These are phyloP conservation scores for Agrotis ipsilon DNA, from an alignment of 2,888 invertebrate genomes.

Conservation along the genomic window DNA sequence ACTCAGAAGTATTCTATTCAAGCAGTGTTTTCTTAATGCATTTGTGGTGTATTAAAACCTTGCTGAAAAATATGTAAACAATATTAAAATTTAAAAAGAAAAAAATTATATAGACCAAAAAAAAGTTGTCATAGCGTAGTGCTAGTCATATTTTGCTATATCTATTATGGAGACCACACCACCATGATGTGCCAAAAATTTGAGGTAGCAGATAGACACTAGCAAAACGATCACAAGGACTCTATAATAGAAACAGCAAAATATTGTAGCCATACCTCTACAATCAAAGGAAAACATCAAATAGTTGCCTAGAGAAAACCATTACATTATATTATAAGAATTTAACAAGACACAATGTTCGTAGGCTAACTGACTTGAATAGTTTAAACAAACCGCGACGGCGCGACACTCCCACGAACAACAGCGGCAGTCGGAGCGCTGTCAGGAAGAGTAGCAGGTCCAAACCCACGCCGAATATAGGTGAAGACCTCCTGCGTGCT, in stretches of 20 bases:
- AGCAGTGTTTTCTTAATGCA: background rate
- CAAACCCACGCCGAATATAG: constrained; percentile 69
- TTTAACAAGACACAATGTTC: constrained; percentile 42
- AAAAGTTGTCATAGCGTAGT: background rate
- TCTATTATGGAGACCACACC: too few relatives aligned
- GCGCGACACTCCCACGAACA: constrained; percentile 69
- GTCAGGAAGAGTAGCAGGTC: constrained; percentile 56
- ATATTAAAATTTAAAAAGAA: too few relatives aligned
- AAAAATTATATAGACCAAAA: too few relatives aligned
- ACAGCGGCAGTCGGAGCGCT: constrained; percentile 60
- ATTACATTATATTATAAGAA: background rate
- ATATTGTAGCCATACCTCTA: background rate
- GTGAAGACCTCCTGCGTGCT: constrained; percentile 79
- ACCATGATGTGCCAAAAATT: too few relatives aligned
- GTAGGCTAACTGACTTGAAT: constrained; percentile 82
- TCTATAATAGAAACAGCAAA: background rate
- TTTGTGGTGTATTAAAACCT: background rate
- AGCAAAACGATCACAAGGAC: too few relatives aligned
- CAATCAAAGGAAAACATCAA: too few relatives aligned
- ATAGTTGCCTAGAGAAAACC: too few relatives aligned
- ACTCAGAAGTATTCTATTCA: constrained; percentile 12
- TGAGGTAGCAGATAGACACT: too few relatives aligned
- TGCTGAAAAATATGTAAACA: background rate
- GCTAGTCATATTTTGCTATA: too few relatives aligned
- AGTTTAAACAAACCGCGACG: constrained; percentile 76